phyloP scores from a whole-genome alignment of 2,888 invertebrate genomes.

The Chymomyza amoena region DNA sequence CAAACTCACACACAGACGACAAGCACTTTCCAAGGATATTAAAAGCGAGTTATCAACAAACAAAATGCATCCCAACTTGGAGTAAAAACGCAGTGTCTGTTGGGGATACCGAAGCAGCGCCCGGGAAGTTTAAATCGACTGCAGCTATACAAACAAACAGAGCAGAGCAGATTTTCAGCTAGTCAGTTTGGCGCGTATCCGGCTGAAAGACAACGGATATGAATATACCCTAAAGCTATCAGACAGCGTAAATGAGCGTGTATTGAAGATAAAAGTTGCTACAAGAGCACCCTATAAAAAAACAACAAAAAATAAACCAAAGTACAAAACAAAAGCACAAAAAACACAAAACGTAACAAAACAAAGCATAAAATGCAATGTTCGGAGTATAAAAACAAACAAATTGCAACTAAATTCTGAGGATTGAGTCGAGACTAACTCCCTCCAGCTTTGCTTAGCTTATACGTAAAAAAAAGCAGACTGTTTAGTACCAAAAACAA shows the following conservation, averaged over 20 bases:
- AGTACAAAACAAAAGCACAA: not conserved
- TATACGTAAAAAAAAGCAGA: not conserved
- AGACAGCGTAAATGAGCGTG: conserved; percentile 72
- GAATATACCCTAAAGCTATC: conserved; percentile 67
- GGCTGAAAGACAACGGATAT: conserved; percentile 67
- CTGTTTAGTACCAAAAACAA: not conserved
- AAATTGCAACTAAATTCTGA: conserved; percentile 42
- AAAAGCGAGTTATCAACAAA: conserved; percentile 42
- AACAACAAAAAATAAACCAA: conserved; percentile 11
- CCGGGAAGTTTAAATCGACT: not conserved
- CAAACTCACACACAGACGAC: conserved; percentile 1
- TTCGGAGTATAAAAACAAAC: conserved; percentile 50
- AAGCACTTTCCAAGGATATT: conserved; percentile 39
- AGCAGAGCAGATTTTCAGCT: conserved; percentile 6
- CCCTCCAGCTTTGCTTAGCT: not conserved
- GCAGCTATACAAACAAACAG: not conserved
- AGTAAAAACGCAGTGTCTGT: not conserved
- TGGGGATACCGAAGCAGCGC: not conserved
- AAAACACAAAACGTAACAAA: conserved; percentile 5
- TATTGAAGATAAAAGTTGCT: conserved; percentile 60
- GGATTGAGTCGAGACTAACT: not conserved
- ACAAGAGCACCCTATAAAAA: conserved; percentile 21
- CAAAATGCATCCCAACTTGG: conserved; percentile 34
- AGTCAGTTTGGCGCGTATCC: conserved; percentile 38
- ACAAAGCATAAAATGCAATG: conserved; percentile 14